These are phyloP conservation scores for Cebus imitator DNA, from an alignment of 2,113 vertebrate genomes.

Conservation along the genomic window DNA sequence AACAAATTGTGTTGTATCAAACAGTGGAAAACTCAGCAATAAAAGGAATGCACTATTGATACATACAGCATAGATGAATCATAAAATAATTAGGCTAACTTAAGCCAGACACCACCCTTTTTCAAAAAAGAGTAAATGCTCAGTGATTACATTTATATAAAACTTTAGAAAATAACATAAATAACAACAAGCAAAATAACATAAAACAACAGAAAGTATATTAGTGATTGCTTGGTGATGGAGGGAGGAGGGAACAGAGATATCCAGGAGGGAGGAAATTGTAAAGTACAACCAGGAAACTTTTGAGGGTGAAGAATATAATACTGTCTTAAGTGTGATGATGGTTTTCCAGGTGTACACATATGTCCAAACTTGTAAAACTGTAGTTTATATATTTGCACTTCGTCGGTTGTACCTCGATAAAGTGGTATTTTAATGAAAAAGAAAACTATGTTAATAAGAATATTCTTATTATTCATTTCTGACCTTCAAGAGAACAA, in stretches of 20 bases:
- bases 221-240: neutral
- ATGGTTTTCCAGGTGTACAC: neutral
- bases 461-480: neutral
- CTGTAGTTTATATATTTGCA: neutral
- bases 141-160: neutral
- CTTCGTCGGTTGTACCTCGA: neutral
- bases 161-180: neutral
- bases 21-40: neutral
- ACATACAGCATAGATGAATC: neutral
- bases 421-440: neutral
- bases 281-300: neutral
- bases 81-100: neutral
- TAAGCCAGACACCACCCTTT: neutral
- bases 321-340: neutral
- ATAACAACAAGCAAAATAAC: neutral
- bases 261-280: neutral
- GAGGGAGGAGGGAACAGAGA: neutral
- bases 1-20: neutral
- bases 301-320: neutral
- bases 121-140: neutral
- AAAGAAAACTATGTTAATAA: neutral
- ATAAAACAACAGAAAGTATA: neutral
- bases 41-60: neutral
- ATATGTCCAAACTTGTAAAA: neutral
- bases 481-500: slow-evolving; percentile 28